These are phyloP conservation scores for Sebastes matsubarae DNA, from an alignment of 2,797 vertebrate genomes.

Conservation along the genomic window DNA sequence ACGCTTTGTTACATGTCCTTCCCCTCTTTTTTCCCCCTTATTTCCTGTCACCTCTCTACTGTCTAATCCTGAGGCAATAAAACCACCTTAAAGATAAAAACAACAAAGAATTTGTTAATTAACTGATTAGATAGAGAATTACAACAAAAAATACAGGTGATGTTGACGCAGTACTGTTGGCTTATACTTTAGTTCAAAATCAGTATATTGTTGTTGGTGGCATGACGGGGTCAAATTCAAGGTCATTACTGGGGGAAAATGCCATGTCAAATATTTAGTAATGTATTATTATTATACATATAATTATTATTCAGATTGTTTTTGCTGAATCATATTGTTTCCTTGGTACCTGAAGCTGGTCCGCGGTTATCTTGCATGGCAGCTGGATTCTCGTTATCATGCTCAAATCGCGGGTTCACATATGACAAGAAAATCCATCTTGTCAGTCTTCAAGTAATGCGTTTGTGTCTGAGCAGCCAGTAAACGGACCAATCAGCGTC, in stretches of 20 bases:
- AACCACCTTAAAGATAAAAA: background rate
- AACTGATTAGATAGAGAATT: background rate
- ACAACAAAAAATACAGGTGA: background rate
- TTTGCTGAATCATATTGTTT: background rate
- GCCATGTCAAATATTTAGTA: background rate
- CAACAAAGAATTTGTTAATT: background rate
- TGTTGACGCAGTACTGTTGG: background rate
- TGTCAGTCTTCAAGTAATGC: no score
- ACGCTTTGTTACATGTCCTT: background rate
- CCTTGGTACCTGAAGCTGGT: no score
- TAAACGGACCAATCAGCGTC: no score
- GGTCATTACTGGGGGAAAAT: background rate
- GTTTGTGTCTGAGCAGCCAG: no score
- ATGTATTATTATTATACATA: background rate
- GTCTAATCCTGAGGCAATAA: background rate
- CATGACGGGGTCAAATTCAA: background rate
- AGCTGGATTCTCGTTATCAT: no score
- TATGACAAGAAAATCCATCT: no score
- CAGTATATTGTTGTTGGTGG: background rate
- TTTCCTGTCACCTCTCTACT: background rate
- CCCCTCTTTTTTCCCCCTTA: background rate
- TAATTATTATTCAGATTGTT: background rate
- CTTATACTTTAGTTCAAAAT: background rate
- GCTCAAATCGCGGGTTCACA: fast-evolving
- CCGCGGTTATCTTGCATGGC: no score